These are phyloP conservation scores for Drosophila tanythrix DNA, from an alignment of 2,888 invertebrate species.

Conservation along the genomic window DNA sequence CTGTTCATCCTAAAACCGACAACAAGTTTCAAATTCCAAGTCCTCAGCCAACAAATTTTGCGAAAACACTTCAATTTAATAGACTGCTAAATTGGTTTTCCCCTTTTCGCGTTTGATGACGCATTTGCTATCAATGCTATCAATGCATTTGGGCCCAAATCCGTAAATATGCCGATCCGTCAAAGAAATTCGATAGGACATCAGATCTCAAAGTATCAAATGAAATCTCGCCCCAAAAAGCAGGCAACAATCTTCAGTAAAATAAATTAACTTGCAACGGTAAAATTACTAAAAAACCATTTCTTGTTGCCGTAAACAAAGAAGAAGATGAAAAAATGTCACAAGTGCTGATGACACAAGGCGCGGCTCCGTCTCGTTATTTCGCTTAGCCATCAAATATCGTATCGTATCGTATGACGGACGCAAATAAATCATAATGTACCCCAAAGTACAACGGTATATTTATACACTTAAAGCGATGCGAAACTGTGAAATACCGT, in stretches of 20 bases:
- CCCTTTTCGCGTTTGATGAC: constrained; percentile 23
- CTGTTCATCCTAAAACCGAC: background rate
- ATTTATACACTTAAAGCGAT: constrained; percentile 22
- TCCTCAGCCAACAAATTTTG: background rate
- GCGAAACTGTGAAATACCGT: background rate
- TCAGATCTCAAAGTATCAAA: constrained; percentile 20
- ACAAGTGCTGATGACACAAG: constrained; percentile 51
- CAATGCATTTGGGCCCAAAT: constrained; percentile 20
- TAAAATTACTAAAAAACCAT: constrained; percentile 39
- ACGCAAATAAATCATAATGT: constrained; percentile 52
- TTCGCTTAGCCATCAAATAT: constrained; percentile 38
- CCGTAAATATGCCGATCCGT: constrained; percentile 26
- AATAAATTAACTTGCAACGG: constrained; percentile 45
- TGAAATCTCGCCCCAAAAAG: constrained; percentile 10
- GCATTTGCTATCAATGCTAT: constrained; percentile 14
- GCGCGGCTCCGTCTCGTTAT: constrained; percentile 31
- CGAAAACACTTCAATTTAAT: constrained; percentile 22
- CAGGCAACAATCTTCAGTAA: constrained; percentile 25
- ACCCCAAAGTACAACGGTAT: constrained; percentile 16
- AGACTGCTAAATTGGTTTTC: constrained; percentile 5
- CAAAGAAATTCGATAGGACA: constrained; percentile 44
- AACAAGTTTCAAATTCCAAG: background rate
- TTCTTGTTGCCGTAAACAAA: background rate
- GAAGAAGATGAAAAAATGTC: constrained; percentile 31
- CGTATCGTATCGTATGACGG: constrained; percentile 65